Percentiles rank a stretch among this genome's conserved stretches.
Conservation (phyloP, 2,113 vertebrate genomes). For the Sisor rabdophorus region DNA sequence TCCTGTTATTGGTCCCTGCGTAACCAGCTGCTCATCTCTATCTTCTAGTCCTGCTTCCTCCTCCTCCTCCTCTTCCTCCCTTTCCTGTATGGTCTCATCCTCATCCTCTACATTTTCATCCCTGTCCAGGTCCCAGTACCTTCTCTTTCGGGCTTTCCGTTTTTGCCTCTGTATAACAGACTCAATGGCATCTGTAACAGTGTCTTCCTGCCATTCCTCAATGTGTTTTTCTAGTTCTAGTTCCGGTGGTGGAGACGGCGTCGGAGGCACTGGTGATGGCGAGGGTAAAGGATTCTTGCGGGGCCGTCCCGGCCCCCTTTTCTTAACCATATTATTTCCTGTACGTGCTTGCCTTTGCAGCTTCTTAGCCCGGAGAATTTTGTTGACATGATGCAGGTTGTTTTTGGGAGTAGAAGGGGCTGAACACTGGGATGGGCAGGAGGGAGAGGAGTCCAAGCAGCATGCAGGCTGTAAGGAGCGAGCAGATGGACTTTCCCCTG, state of each 20-base stretch:
- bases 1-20: conserved; percentile 63
- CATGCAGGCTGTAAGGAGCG: conserved; percentile 46
- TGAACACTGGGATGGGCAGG: conserved; percentile 49
- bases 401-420: conserved; percentile 81
- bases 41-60: conserved; percentile 17
- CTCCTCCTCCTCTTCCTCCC: conserved; percentile 55
- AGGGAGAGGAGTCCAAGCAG: conserved; percentile 58
- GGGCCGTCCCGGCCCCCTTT: conserved; percentile 84
- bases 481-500: conserved; percentile 43
- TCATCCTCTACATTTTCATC: conserved; percentile 74
- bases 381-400: conserved; percentile 97
- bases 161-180: conserved; percentile 82
- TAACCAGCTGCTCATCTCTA: conserved; percentile 62
- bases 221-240: conserved; percentile 50
- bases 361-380: conserved; percentile 96
- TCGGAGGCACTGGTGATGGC: conserved; percentile 67
- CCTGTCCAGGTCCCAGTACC: conserved; percentile 53
- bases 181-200: conserved; percentile 88
- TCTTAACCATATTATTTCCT: conserved; percentile 98
- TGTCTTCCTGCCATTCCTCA: conserved; percentile 69
- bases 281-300: conserved; percentile 83
- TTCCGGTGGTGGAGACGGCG: conserved; percentile 61
- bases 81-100: conserved; percentile 58
- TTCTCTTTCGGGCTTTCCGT: conserved; percentile 57
- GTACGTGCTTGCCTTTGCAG: conserved; percentile 97